Evolutionary conservation across 2,888 invertebrate genomes (phyloP), one percentile per base, ranked within the genome.

Genomic region (Oscheius onirici): DNA sequence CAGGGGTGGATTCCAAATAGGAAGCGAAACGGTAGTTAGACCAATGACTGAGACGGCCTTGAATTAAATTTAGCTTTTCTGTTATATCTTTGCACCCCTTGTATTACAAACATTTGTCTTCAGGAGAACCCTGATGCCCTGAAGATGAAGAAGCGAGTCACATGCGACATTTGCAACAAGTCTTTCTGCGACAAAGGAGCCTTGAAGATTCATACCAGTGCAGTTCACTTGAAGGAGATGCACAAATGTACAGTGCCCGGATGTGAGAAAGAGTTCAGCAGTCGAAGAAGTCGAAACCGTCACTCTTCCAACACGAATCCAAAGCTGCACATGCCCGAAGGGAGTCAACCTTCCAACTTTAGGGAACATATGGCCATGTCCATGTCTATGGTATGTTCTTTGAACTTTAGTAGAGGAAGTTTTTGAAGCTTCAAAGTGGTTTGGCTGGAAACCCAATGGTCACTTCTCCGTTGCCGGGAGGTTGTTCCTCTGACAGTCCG

Each of bases 151-250:
- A 77, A 81, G 15, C 75, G 85, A 13, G 85, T 85, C 0, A 72
- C 73, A 8, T 99, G 99, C 89, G 95, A 96, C 86, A 95, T 57
- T n/a, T 71, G 67, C 51, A 60, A 71, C 24, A 71, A 74, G 46
- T 49, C 60, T 3, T 74, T 71, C 43, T 71, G 71, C 43, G 70
- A 72, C 28, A 63, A 67, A 55, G 99, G 97, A 75, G 99, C 99
- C 0, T 91, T 99, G 26, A 99, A 99, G 90, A 99, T 99, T 8
- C 99, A 99, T 89, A 97, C 97, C 88, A 96, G 96, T 63, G 99
- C 99, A 0, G 99, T 99, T 11, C 99, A 99, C 88, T 90, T 97
- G 73, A 92, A 97, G 49, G 99, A 99, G 90, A 99, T 99, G 97
- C 99, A 99, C 89, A 95, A 95, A 89, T 99, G 99, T 88, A 97